These are phyloP conservation scores for Daktulosphaira vitifoliae DNA, from an alignment of 1,140 invertebrate genomes.

Conservation along the genomic window DNA sequence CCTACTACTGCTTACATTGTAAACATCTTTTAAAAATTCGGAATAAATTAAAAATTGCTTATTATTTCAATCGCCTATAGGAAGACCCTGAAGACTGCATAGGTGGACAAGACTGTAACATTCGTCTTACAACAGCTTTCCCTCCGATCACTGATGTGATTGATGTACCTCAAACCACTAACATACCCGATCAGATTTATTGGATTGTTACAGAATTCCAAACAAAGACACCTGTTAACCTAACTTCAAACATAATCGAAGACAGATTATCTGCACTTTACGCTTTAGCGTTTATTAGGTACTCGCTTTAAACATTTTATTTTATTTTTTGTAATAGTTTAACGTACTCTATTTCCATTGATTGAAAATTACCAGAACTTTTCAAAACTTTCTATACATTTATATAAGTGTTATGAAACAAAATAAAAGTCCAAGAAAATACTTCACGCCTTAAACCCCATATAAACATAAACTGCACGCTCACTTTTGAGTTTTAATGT, in stretches of 20 bases:
- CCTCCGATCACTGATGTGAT: conserved; percentile 46
- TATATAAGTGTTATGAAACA: too few relatives aligned
- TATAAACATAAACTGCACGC: too few relatives aligned
- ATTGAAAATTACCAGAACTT: too few relatives aligned
- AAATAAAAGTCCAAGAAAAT: too few relatives aligned
- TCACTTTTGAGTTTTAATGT: too few relatives aligned
- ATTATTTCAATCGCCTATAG: background rate
- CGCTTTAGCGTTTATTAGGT: conserved; percentile 47
- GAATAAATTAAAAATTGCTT: too few relatives aligned
- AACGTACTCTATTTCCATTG: too few relatives aligned
- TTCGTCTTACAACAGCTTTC: conserved; percentile 42
- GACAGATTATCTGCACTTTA: conserved; percentile 47
- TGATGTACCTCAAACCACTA: conserved; percentile 15
- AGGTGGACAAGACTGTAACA: conserved; percentile 37
- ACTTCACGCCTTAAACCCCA: too few relatives aligned
- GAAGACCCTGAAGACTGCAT: conserved; percentile 31
- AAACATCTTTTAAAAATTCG: too few relatives aligned
- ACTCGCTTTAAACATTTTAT: conserved; percentile 24
- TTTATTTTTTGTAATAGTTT: too few relatives aligned
- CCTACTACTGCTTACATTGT: too few relatives aligned
- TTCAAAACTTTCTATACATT: too few relatives aligned
- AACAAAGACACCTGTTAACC: conserved; percentile 36
- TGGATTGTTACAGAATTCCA: conserved; percentile 64
- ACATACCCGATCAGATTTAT: conserved; percentile 50
- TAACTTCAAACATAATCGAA: conserved; percentile 43